These are phyloP conservation scores for Phacellophora camtschatica DNA, from an alignment of 30 jellyfish, hydroid and myxozoan genomes.

Conservation along the genomic window DNA sequence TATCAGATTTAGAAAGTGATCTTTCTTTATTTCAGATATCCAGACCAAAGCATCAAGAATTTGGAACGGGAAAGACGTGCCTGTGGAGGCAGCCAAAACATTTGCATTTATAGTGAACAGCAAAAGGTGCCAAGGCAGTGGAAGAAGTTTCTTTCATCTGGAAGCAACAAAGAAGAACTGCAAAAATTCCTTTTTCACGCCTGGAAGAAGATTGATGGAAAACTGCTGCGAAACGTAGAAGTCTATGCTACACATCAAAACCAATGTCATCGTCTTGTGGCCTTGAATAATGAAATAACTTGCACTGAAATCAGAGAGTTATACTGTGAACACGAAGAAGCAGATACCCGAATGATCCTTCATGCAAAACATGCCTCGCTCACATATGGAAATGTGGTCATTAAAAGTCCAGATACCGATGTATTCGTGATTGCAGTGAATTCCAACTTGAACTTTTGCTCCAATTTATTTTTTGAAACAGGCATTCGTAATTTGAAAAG, in stretches of 20 bases:
- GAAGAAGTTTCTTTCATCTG: conserved; percentile 63
- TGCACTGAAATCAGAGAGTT: conserved; percentile 37
- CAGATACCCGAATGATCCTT: conserved; percentile 60
- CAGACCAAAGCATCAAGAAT: conserved; percentile 55
- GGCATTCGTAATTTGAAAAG: conserved; percentile 28
- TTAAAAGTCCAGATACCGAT: conserved; percentile 72
- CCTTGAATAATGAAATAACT: conserved; percentile 12
- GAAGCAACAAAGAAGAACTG: conserved; percentile 64
- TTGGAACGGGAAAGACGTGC: conserved; percentile 68
- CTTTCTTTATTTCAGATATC: no score
- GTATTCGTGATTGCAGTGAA: conserved; percentile 56
- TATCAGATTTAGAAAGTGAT: no score
- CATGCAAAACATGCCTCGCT: conserved; percentile 73
- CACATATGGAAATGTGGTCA: conserved; percentile 34
- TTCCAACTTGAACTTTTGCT: background rate
- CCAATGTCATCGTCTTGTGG: conserved; percentile 25
- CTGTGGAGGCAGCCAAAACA: conserved; percentile 24
- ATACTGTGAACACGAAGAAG: conserved; percentile 75
- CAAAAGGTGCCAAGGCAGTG: conserved; percentile 51
- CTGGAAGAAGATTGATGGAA: conserved; percentile 36
- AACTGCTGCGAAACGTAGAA: conserved; percentile 11
- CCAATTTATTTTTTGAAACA: conserved; percentile 43
- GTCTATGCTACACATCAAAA: conserved; percentile 43
- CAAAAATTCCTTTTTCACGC: conserved; percentile 16
- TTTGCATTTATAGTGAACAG: conserved; percentile 36